Percentiles rank a stretch among this genome's conserved stretches.
These are phyloP conservation scores for Sula dactylatra DNA, from an alignment of 2,113 vertebrate species.

Conservation along the genomic window DNA sequence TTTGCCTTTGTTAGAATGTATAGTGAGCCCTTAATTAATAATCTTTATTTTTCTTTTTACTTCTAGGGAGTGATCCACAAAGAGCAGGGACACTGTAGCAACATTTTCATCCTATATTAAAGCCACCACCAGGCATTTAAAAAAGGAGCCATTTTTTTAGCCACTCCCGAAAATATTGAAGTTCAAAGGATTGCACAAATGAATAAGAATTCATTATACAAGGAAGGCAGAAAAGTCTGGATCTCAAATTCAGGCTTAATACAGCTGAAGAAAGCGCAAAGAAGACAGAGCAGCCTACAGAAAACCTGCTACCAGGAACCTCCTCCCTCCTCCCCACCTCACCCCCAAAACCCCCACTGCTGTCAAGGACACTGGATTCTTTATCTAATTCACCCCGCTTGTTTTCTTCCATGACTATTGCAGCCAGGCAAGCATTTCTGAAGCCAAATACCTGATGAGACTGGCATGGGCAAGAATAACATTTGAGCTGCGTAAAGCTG, in stretches of 20 bases:
- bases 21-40: not conserved
- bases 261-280: not conserved
- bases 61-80: not conserved
- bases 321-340: not conserved
- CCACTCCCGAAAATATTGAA: not conserved
- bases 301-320: not conserved
- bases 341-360: not conserved
- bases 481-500: not conserved
- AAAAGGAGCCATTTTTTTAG: not conserved
- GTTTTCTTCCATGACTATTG: not conserved
- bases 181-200: not conserved
- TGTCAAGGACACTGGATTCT: not conserved
- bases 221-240: not conserved
- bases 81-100: not conserved
- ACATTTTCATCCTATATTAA: not conserved
- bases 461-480: not conserved
- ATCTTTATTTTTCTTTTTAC: not conserved
- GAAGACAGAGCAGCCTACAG: not conserved
- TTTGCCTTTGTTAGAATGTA: not conserved
- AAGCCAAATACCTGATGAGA: not conserved
- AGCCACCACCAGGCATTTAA: not conserved
- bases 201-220: not conserved
- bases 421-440: conserved; percentile 26
- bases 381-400: not conserved
- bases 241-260: not conserved